Evolutionary conservation across 2,888 invertebrate genomes (phyloP), one percentile per base, ranked within the genome.

Genomic region (Malthinus flaveolus): DNA sequence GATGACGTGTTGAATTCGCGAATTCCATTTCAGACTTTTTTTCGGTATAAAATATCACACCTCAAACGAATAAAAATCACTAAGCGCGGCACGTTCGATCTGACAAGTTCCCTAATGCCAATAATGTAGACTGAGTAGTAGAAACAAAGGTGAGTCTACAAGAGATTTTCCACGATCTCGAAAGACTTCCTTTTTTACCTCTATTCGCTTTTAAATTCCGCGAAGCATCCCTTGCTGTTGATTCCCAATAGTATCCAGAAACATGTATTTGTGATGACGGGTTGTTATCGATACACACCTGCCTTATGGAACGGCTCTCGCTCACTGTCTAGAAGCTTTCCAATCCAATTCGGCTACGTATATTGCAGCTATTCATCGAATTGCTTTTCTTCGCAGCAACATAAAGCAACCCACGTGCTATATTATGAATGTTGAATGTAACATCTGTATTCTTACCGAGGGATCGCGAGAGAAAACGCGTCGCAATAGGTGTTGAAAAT

Each of bases 391-490:
- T 71, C 71, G 70, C 72, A 54, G 71, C 73, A 71, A 75, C 72
- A 74, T 75, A 75, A 74, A 73, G 68, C 73, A 72, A 67, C 71
- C 71, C 67, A 63, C 67, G 67, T 68, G 71, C 70, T 70, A 72
- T 72, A 76, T 76, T 76, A 77, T 77, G 75, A 77, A 77, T 76
- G 74, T 76, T 76, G 75, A 76, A 76, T 76, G 76, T 69, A 72
- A 75, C 75, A 77, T 77, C 76, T 77, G 76, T 76, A 77, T 76
- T 75, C 75, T 56, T 61, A 52, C 54, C 56, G 37, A 55, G 61
- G 62, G 64, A 63, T 63, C 65, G 55, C 56, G 57, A 62, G 67
- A 67, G 64, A 68, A 64, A 66, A 66, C 69, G 63, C 66, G 66
- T 70, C 71, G 69, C 69, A 68, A 70, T 70, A 70, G 72, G 71